A percentile compares a stretch with the other conserved stretches of the same genome.
These are phyloP conservation scores for Heteromurus nitidus DNA, from an alignment of 2,888 invertebrate genomes.

Conservation along the genomic window DNA sequence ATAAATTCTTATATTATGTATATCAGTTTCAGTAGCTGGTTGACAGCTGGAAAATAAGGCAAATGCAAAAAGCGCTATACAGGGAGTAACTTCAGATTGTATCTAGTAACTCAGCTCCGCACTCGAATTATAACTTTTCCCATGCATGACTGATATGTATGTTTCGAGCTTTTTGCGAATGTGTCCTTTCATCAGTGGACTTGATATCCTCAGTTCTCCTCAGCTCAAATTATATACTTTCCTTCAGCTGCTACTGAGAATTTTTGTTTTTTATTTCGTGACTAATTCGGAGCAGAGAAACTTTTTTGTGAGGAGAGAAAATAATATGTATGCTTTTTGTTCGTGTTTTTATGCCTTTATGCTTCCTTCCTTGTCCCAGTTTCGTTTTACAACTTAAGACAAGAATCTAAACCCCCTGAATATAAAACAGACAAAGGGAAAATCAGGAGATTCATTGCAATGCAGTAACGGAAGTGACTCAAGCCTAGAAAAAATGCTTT, in stretches of 20 bases:
- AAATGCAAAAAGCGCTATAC: not conserved
- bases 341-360: not conserved
- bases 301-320: not conserved
- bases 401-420: no score
- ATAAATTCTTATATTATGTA: slow-evolving; percentile 8
- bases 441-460: no score
- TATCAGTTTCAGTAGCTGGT: not conserved
- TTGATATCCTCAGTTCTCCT: not conserved
- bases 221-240: not conserved
- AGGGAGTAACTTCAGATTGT: not conserved
- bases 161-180: not conserved
- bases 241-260: not conserved
- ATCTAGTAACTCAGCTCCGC: no score
- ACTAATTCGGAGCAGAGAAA: slow-evolving; percentile 1
- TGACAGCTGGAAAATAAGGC: slow-evolving; percentile 9
- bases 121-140: not conserved
- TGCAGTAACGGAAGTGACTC: no score
- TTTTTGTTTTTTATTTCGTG: not conserved
- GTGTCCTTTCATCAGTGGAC: not conserved
- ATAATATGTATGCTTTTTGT: not conserved
- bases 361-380: not conserved
- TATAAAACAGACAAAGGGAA: no score
- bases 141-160: not conserved
- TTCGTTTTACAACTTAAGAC: not conserved
- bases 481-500: no score